phyloP scores from a whole-genome alignment of 1,140 invertebrate species.

The Antheraea pernyi region DNA sequence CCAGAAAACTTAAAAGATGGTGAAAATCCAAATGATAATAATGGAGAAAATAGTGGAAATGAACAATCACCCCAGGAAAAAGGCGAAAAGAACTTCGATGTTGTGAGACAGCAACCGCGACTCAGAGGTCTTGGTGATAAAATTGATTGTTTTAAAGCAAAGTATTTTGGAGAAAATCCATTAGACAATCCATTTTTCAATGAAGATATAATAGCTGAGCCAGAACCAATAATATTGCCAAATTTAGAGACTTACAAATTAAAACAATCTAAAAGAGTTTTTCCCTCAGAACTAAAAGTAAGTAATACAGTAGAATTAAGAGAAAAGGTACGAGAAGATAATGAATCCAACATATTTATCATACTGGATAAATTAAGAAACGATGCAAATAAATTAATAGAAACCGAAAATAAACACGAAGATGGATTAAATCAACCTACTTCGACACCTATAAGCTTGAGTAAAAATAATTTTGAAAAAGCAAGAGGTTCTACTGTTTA shows the following conservation, averaged over 20 bases:
- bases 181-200: conserved; percentile 87
- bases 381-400: conserved; percentile 22
- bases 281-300: conserved; percentile 17
- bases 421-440: conserved; percentile 13
- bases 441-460: conserved; percentile 15
- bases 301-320: conserved; percentile 18
- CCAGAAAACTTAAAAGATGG: conserved; percentile 77
- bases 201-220: conserved; percentile 76
- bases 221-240: conserved; percentile 53
- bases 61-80: conserved; percentile 28
- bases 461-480: conserved; percentile 8
- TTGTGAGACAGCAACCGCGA: conserved; percentile 52
- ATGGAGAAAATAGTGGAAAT: conserved; percentile 32
- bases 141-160: conserved; percentile 86
- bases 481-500: conserved; percentile 36
- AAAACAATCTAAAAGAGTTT: conserved; percentile 20
- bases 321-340: conserved; percentile 21
- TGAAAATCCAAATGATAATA: conserved; percentile 45
- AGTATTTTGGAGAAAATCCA: conserved; percentile 87
- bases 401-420: conserved; percentile 18
- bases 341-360: conserved; percentile 28
- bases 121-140: conserved; percentile 82
- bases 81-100: conserved; percentile 34
- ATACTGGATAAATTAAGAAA: conserved; percentile 36
- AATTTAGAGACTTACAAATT: conserved; percentile 32